Evolutionary conservation across 2,888 invertebrate genomes (phyloP).

Genomic region (Leucophora obtusa): DNA sequence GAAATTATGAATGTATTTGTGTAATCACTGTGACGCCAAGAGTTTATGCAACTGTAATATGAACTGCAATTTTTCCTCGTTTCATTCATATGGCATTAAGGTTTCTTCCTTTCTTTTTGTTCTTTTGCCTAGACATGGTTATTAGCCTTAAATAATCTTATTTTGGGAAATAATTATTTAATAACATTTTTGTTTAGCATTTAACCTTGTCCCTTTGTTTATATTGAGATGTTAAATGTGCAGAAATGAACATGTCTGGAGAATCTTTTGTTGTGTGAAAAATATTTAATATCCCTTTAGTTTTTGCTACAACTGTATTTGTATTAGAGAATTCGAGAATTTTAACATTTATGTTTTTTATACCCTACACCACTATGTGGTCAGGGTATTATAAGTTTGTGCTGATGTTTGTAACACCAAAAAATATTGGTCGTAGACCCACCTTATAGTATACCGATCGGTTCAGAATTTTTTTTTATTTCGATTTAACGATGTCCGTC

Average conservation of each 20-base stretch:
- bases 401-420: too few species aligned
- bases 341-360: too few species aligned
- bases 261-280: neutral
- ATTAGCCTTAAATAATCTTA: slow-evolving; percentile 5
- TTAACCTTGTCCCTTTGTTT: neutral
- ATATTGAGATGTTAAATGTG: neutral
- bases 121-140: neutral
- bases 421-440: too few species aligned
- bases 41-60: neutral
- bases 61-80: neutral
- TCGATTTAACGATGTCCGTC: too few species aligned
- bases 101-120: neutral
- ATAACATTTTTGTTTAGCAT: neutral
- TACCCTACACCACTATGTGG: too few species aligned
- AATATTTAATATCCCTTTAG: neutral
- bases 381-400: too few species aligned
- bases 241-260: neutral
- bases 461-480: too few species aligned
- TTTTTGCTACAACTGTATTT: neutral
- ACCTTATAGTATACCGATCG: too few species aligned
- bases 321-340: too few species aligned
- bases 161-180: neutral
- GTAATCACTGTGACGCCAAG: neutral
- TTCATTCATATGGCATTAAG: neutral
- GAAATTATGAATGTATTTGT: neutral